phyloP scores from a whole-genome alignment of 1,140 invertebrate genomes.

The Tachypleus tridentatus region DNA sequence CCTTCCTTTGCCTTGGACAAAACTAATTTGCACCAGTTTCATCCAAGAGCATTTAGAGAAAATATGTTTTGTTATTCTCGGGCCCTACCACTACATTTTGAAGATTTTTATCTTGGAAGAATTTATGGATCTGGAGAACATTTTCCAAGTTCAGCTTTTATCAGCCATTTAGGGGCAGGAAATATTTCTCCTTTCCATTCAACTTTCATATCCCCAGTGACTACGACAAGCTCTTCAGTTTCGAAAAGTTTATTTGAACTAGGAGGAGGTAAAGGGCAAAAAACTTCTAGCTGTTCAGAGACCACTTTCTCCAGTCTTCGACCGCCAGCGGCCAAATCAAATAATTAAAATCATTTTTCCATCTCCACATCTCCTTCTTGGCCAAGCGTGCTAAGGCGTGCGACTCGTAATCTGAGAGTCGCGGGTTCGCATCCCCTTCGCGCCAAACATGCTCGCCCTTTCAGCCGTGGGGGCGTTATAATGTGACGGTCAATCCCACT shows the following conservation, averaged over 20 bases:
- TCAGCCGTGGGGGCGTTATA: conserved; percentile 36
- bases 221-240: not conserved
- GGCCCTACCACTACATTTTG: conserved; percentile 36
- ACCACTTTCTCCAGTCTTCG: not conserved
- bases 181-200: conserved; percentile 13
- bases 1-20: conserved; percentile 31
- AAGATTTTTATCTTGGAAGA: conserved; percentile 38
- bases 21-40: conserved; percentile 29
- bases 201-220: conserved; percentile 13
- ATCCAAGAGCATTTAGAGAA: conserved; percentile 43
- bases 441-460: too few relatives aligned
- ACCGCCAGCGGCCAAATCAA: conserved; percentile 1
- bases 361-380: conserved; percentile 34
- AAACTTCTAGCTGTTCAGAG: not conserved
- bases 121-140: conserved; percentile 26
- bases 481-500: conserved; percentile 46
- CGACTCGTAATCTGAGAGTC: too few relatives aligned
- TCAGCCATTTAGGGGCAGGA: conserved; percentile 3
- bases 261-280: not conserved
- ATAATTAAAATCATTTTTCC: not conserved
- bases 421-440: too few relatives aligned
- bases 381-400: too few relatives aligned
- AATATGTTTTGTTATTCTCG: conserved; percentile 66
- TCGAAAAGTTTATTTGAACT: too few relatives aligned
- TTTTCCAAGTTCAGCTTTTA: conserved; percentile 26